Base-by-base conservation (phyloP, 2,797 vertebrate genomes). In the Tiaroga cobitis region DNA sequence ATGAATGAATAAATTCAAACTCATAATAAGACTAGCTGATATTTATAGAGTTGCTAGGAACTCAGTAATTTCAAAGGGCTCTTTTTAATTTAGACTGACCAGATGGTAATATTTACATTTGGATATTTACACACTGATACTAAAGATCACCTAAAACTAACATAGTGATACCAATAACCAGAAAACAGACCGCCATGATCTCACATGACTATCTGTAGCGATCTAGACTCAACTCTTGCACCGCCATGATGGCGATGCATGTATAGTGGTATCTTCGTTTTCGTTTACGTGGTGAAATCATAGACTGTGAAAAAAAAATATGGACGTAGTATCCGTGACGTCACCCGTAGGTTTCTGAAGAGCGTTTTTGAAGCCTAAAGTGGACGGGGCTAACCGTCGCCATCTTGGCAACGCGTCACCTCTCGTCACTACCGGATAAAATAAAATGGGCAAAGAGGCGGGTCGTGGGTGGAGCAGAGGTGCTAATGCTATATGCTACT, bases 51-150 rank as follows among this genome's bases (percentile, higher is more conserved):
- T 32, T 73, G 8, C 54, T 18, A 82, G 69, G 26, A 29, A 81
- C 21, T 39, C 8, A 43, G 18, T 19, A 2, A 81, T 21, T 77
- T 37, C 34, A 41, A 29, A 70, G 5, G 18, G n/a, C 9, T 16
- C 19, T 39, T 29, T 29, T 82, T 43, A 10, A 73, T 61, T 24
- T 63, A 63, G 39, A 61, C 61, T 34, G 26, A 74, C 26, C 26
- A 74, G 81, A 63, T 74, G 29, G 54, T 63, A 46, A 74, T 49
- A 41, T 73, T 63, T 49, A 74, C 54, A 74, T 49, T 69, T 49
- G 21, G 32, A 61, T 18, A 59, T 77, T 77, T 59, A 41, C 8
- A 70, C 21, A 54, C 19, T 56, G 51, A 21, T 21, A 56, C n/a
- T 32, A 61, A 46, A 13, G n/a, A 59, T 82, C 70, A n/a, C 29